phyloP scores from a whole-genome alignment of 2,888 invertebrate genomes.

The Drosophila merina region DNA sequence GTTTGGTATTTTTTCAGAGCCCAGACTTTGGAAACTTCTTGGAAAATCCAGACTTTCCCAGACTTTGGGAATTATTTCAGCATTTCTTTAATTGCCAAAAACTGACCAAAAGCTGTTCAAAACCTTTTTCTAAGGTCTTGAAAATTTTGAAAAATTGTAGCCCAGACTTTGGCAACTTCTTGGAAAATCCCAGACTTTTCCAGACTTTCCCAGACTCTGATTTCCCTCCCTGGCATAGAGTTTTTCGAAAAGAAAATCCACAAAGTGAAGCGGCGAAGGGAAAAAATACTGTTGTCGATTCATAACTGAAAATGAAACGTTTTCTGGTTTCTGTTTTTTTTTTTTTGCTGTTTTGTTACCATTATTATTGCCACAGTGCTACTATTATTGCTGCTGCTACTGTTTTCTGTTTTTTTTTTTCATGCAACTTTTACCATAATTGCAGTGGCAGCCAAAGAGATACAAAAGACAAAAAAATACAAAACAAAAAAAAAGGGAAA shows the following conservation, averaged over 20 bases:
- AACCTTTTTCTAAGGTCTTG: not conserved
- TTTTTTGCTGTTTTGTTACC: slow-evolving; percentile 46
- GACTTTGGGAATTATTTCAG: too few species aligned
- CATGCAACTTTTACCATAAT: slow-evolving; percentile 79
- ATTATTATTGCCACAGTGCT: slow-evolving; percentile 37
- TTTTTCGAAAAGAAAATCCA: slow-evolving; percentile 1
- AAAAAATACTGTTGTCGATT: slow-evolving; percentile 61
- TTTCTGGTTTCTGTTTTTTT: slow-evolving; percentile 37
- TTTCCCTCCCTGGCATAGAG: not conserved
- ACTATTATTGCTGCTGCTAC: slow-evolving; percentile 35
- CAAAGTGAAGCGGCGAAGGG: not conserved
- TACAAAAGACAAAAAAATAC: slow-evolving; percentile 7
- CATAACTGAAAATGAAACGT: slow-evolving; percentile 68
- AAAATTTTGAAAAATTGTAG: too few species aligned
- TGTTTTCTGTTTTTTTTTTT: slow-evolving; percentile 28
- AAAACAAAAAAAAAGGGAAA: not conserved
- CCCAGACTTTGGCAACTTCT: not conserved
- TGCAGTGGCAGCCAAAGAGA: slow-evolving; percentile 53
- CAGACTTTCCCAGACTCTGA: not conserved
- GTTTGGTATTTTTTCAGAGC: too few species aligned
- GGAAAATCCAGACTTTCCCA: too few species aligned
- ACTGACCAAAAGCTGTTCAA: too few species aligned
- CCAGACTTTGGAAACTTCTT: too few species aligned
- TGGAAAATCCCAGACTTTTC: not conserved
- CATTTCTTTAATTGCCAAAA: too few species aligned